phyloP scores from a whole-genome alignment of 2,113 vertebrate genomes.

The Crotalus helleri region DNA sequence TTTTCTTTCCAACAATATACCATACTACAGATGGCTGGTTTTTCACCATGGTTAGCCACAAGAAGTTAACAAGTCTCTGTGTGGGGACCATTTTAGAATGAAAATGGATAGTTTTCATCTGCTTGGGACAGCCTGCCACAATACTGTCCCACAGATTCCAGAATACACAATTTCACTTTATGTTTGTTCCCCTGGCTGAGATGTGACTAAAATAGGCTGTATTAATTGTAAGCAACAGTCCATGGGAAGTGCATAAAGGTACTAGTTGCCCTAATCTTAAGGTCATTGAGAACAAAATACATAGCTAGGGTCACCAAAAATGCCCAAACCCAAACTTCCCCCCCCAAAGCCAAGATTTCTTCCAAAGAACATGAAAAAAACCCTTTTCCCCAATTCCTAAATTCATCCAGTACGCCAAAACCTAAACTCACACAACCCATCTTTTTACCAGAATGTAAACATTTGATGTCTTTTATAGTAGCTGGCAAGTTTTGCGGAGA shows the following conservation, averaged over 20 bases:
- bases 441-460: background rate
- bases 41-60: background rate
- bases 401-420: background rate
- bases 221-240: background rate
- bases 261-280: background rate
- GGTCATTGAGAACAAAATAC: background rate
- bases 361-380: background rate
- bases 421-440: background rate
- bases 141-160: background rate
- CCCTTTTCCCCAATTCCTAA: background rate
- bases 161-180: background rate
- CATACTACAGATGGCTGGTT: background rate
- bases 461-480: background rate
- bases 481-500: background rate
- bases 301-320: background rate
- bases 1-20: background rate
- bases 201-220: background rate
- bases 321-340: background rate
- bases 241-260: background rate
- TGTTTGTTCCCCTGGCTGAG: background rate
- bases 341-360: background rate
- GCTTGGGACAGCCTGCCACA: background rate
- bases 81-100: background rate
- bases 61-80: background rate
- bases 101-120: background rate